These are phyloP conservation scores for Perdita meconis DNA, from an alignment of 2,888 invertebrate genomes.

Conservation along the genomic window DNA sequence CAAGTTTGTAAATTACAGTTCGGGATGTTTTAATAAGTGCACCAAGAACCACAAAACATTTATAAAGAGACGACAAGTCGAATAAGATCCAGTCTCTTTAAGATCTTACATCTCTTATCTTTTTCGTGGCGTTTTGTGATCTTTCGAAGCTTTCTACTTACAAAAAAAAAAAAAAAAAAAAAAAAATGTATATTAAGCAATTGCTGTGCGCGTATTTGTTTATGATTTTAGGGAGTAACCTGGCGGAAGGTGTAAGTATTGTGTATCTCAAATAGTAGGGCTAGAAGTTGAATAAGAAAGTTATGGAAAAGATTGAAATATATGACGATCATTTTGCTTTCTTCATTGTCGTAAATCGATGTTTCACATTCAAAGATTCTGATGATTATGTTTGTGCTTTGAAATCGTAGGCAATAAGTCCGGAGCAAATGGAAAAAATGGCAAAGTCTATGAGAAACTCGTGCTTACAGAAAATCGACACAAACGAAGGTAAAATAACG, in stretches of 20 bases:
- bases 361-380: background rate
- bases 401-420: conserved; percentile 65
- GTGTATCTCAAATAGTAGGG: too few species aligned
- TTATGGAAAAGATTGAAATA: background rate
- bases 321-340: background rate
- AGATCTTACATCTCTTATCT: too few species aligned
- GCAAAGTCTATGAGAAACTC: conserved; percentile 88
- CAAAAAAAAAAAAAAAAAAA: background rate
- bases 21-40: background rate
- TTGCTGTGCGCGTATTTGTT: conserved; percentile 26
- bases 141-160: too few species aligned
- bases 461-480: conserved; percentile 88
- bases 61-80: conserved; percentile 21
- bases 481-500: conserved; percentile 85
- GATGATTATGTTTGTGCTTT: background rate
- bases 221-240: conserved; percentile 3
- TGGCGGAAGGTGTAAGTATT: conserved; percentile 57
- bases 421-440: conserved; percentile 88
- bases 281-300: too few species aligned
- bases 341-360: background rate
- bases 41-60: background rate
- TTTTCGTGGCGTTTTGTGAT: too few species aligned
- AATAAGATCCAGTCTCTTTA: background rate
- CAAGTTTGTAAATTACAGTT: background rate
- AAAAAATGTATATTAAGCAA: conserved; percentile 35